Conservation (phyloP, 2,888 invertebrate species). For the Alsophila aescularia region DNA sequence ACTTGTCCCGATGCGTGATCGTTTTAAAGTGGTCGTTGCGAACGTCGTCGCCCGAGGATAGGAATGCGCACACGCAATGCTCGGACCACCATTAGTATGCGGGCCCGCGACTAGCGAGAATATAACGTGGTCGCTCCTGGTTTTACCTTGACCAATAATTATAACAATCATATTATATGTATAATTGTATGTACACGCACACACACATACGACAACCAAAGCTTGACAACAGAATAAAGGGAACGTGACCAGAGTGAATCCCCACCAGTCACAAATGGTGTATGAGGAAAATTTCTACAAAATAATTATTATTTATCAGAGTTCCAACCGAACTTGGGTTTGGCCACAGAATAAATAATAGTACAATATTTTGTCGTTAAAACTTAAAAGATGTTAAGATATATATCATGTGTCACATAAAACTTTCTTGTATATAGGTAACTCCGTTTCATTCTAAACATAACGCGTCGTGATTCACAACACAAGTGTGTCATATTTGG, state of each 20-base stretch:
- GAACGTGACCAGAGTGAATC: neutral
- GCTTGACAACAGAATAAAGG: conserved; percentile 10
- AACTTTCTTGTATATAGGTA: neutral
- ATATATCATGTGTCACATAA: no score
- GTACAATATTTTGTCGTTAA: no score
- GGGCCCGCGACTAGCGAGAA: conserved; percentile 59
- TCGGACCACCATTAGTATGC: conserved; percentile 74
- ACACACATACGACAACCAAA: conserved; percentile 20
- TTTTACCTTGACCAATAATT: conserved; percentile 70
- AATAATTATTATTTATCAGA: neutral
- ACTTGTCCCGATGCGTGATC: conserved; percentile 38
- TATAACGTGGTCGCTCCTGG: conserved; percentile 70
- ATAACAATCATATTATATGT: conserved; percentile 58
- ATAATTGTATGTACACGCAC: no score
- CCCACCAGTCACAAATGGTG: neutral
- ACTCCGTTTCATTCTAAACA: conserved; percentile 1
- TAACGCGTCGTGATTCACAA: conserved; percentile 31
- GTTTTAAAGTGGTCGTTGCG: conserved; percentile 40
- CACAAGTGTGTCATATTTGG: conserved; percentile 53
- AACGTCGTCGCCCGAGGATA: conserved; percentile 47
- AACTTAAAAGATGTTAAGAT: no score
- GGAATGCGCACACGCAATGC: conserved; percentile 75
- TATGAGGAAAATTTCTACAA: neutral
- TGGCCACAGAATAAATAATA: no score
- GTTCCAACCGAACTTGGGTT: neutral